Percentiles rank a stretch among this genome's conserved stretches.
phyloP scores from a whole-genome alignment of 2,797 vertebrate species.

The Mycteria americana region DNA sequence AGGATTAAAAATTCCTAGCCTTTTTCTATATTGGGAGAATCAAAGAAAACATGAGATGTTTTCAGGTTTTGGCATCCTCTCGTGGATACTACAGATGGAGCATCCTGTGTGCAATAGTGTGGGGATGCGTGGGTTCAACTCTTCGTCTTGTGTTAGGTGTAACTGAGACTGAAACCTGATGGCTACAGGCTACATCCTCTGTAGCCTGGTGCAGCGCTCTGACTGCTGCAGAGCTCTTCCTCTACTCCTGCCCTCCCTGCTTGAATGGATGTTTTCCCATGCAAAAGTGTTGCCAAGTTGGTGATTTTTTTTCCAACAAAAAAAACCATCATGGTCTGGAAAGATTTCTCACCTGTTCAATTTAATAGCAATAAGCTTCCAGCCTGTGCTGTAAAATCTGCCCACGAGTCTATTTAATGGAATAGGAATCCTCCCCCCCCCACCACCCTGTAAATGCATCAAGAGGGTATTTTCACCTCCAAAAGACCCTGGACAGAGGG shows the following conservation, averaged over 20 bases:
- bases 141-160: neutral
- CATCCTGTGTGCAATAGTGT: too few species aligned
- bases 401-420: neutral
- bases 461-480: neutral
- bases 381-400: neutral
- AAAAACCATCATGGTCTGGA: neutral
- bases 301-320: neutral
- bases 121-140: neutral
- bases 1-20: neutral
- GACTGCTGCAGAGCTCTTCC: neutral
- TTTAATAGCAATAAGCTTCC: neutral
- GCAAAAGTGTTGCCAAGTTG: neutral
- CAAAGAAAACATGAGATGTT: neutral
- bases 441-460: neutral
- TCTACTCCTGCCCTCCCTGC: neutral
- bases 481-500: neutral
- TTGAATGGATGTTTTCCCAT: neutral
- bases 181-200: neutral
- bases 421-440: neutral
- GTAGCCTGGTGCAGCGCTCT: too few species aligned
- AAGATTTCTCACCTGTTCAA: neutral
- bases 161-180: neutral
- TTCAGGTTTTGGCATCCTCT: neutral
- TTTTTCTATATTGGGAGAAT: neutral
- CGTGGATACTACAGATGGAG: accelerated